phyloP scores from a whole-genome alignment of 2,113 vertebrate species.

The Gavia stellata region DNA sequence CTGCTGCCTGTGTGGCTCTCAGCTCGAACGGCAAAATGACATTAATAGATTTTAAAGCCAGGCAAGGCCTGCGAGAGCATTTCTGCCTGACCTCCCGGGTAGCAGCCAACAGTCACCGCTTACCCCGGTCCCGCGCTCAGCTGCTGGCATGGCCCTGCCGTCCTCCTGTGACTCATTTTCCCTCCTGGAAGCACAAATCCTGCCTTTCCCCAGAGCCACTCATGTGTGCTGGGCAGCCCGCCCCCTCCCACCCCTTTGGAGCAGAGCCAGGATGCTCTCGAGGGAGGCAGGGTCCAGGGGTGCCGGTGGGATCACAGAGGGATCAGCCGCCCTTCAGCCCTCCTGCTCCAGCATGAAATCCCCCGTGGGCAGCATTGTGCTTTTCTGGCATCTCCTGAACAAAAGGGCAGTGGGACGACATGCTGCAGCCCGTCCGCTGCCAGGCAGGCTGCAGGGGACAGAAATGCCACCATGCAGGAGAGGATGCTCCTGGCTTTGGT shows the following conservation, averaged over 20 bases:
- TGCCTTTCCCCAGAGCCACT: not conserved
- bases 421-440: not conserved
- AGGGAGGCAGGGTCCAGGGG: not conserved
- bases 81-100: slow-evolving; percentile 9
- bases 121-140: not conserved
- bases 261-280: fast-evolving
- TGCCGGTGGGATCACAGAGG: not conserved
- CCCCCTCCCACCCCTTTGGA: not conserved
- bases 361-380: not conserved
- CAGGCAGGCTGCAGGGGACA: not conserved
- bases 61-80: slow-evolving; percentile 3
- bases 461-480: not conserved
- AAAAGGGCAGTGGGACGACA: not conserved
- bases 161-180: not conserved
- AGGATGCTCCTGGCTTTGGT: not conserved
- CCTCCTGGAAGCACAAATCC: slow-evolving; percentile 1
- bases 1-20: slow-evolving; percentile 27
- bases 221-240: not conserved
- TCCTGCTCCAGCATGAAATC: not conserved
- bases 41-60: slow-evolving; percentile 43
- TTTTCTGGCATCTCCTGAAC: not conserved
- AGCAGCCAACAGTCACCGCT: not conserved
- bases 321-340: not conserved
- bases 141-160: not conserved
- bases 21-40: slow-evolving; percentile 6